Base-by-base conservation (phyloP, 2,113 vertebrate species). In the Gasterosteus nipponicus region DNA sequence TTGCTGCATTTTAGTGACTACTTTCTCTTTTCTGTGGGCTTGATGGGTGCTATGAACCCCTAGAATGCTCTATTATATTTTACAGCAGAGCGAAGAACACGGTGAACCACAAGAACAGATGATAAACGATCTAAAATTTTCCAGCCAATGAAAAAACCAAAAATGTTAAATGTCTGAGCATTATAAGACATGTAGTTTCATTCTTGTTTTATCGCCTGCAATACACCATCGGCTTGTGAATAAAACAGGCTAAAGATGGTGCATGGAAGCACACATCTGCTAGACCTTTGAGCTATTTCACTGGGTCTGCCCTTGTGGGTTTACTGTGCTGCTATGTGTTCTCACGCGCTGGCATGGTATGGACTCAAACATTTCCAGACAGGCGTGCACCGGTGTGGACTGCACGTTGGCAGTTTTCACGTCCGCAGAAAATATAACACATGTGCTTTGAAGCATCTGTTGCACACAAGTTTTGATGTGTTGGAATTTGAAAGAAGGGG, bases 391-490 rank as follows among this genome's bases (percentile, higher is more conserved):
- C 39, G 66, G 22, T 69, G 75, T 57, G 41, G 7, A 11, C 56
- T n/a, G 66, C 7, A 81, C 74, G 68, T 75, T 77, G 81, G 78
- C 47, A 26, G 68, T 44, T n/a, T n/a, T 29, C 51, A 62, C 42
- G 70, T 47, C 62, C 6, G 19, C 59, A 61, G n/a, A 68, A 46
- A 61, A 18, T 22, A 7, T 2, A 29, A 44, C 69, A 71, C 73
- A 72, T 78, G 64, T 35, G 62, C 70, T 60, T 39, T 39, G 77
- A 77, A 66, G 81, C 89, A 91, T 91, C 87, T 91, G 91, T 29
- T 56, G 26, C 87, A 67, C 89, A 89, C 83, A 79, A 56, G 85
- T 69, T 73, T 49, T 86, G 86, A 91, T 79, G 75, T 57, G 80
- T 42, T 29, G 61, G 65, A 73, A 80, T 77, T 70, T 67, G 73